These are phyloP conservation scores for Sebastes ruberrimus DNA, from an alignment of 2,797 vertebrate species.

Conservation along the genomic window DNA sequence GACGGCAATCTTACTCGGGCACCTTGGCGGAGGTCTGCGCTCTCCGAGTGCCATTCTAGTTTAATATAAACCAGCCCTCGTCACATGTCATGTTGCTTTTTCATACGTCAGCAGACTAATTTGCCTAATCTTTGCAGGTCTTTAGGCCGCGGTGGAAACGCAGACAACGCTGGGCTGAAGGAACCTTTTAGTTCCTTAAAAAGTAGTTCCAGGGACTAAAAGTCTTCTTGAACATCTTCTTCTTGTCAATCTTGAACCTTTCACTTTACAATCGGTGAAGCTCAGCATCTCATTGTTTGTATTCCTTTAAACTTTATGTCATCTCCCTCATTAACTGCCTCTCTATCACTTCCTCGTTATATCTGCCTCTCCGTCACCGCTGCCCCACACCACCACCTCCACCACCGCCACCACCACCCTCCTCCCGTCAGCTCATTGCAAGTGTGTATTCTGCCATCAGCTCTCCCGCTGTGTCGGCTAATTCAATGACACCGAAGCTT, in stretches of 20 bases:
- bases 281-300: background rate
- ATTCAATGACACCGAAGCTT: slow-evolving; percentile 36
- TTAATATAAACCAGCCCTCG: no score
- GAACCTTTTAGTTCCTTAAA: no score
- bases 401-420: background rate
- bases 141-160: no score
- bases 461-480: slow-evolving; percentile 19
- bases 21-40: no score
- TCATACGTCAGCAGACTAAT: no score
- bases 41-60: no score
- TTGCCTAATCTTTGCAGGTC: no score
- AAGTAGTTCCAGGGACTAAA: background rate
- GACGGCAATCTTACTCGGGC: no score
- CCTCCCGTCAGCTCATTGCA: background rate
- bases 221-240: background rate
- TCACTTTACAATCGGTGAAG: background rate
- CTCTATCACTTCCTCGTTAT: background rate
- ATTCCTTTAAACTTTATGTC: background rate
- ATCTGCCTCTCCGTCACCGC: background rate
- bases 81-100: no score
- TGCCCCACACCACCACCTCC: background rate
- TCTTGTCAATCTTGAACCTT: background rate
- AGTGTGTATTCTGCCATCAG: slow-evolving; percentile 12
- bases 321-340: background rate
- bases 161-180: no score